These are phyloP conservation scores for Sus cebifrons DNA, from an alignment of 2,797 vertebrate species.

Conservation along the genomic window DNA sequence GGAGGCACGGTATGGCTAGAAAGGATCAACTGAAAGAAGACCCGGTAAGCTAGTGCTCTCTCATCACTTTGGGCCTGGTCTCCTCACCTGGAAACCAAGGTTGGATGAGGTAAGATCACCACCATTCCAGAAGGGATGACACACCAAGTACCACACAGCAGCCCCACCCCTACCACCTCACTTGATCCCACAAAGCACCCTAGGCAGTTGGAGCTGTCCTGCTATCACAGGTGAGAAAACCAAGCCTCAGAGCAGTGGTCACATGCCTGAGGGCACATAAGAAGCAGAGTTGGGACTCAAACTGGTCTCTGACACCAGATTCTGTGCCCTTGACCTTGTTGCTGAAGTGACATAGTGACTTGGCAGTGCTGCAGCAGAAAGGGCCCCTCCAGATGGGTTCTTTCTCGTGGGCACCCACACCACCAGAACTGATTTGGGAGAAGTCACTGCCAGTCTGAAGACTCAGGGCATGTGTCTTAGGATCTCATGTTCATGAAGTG, in stretches of 20 bases:
- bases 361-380: background rate
- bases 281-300: background rate
- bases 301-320: background rate
- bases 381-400: background rate
- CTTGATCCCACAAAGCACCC: background rate
- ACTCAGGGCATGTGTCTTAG: background rate
- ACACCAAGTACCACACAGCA: accelerated
- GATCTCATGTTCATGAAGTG: background rate
- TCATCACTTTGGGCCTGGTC: background rate
- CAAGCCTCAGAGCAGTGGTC: background rate
- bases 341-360: background rate
- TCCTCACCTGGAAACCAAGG: background rate
- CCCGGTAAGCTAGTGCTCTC: background rate
- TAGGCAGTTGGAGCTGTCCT: background rate
- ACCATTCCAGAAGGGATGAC: background rate
- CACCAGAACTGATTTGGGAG: background rate
- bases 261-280: background rate
- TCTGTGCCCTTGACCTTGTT: background rate
- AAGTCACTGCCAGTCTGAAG: background rate
- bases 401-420: background rate
- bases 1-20: background rate
- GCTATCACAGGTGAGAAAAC: background rate
- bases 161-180: background rate
- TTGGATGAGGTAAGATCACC: background rate
- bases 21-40: constrained; percentile 35